phyloP scores from a whole-genome alignment of 2,113 vertebrate genomes.

The Grammomys dolichurus region DNA sequence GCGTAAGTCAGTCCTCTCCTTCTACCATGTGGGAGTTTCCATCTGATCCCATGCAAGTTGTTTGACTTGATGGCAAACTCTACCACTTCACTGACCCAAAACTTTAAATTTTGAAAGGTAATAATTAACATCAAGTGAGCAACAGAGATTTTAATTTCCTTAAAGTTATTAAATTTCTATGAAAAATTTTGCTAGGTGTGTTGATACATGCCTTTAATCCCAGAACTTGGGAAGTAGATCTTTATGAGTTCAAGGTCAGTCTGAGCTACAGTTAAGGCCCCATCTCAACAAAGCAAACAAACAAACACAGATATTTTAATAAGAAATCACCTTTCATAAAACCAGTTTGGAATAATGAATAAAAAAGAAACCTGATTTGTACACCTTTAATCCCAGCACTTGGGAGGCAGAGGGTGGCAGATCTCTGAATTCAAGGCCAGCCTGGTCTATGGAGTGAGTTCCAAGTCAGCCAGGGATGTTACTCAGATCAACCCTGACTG shows the following conservation, averaged over 20 bases:
- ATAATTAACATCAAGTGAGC: conserved; percentile 51
- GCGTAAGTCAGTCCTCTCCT: neutral
- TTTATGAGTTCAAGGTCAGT: neutral
- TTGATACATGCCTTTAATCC: neutral
- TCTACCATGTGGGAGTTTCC: neutral
- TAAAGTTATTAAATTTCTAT: conserved; percentile 63
- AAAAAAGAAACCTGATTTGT: conserved; percentile 39
- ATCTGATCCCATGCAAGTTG: neutral
- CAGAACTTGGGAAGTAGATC: neutral
- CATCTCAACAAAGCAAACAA: neutral
- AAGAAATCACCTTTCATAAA: conserved; percentile 28
- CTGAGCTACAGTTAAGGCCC: neutral
- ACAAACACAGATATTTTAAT: neutral
- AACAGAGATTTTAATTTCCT: conserved; percentile 26
- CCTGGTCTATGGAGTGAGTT: neutral
- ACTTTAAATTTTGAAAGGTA: neutral
- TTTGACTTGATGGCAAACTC: neutral
- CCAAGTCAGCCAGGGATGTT: neutral
- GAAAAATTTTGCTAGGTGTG: neutral
- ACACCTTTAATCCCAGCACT: neutral
- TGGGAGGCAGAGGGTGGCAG: neutral
- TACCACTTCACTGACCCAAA: neutral
- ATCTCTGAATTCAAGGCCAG: neutral
- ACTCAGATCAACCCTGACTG: neutral
- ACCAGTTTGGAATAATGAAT: neutral